Evolutionary conservation across 1,140 invertebrate species (phyloP), one percentile per base, ranked within the genome.

Genomic region (Drosophila pseudoobscura): DNA sequence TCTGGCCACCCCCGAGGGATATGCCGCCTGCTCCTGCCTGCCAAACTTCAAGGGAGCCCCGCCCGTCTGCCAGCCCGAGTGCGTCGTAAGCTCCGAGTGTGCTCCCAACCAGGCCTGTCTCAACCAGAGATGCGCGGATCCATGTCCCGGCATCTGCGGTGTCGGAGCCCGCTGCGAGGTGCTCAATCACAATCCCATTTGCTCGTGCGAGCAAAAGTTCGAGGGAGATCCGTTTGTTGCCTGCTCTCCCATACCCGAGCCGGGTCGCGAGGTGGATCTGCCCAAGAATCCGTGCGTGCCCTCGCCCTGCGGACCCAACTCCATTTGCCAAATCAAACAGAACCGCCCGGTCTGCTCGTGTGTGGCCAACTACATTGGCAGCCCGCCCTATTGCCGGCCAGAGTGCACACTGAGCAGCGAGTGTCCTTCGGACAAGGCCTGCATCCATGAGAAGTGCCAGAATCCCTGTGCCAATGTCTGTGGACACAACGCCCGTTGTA

Each of bases 221-320:
- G 93, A 94, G 65, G 96, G 96, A 22, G 95, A 97, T 94, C 96
- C 96, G 31, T 97, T 97, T 78, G 93, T 94, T 15, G 94, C 93
- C 46, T 97, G 97, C 79, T 93, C 93, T 52, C 90, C 90, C 44
- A 92, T 93, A 24, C 90, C 92, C 35, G 85, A 92, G 58, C 91
- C 92, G 44, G 87, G 87, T 72, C 91, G 91, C 44, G 90, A 92
- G 13, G 75, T 79, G 13, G 69, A 70, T 24, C 55, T 62, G 45
- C 90, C 92, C 11, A 88, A 92, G 75, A 94, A 96, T 92, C 95
- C 96, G 22, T 98, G 97, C 89, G 90, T 93, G 45, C 95, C 96
- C 39, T 96, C 95, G 47, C 96, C 96, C 11, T 97, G 96, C 92
- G 96, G 96, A 54, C 94, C 96, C 11, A 96, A 97, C 92, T 97